Base-by-base conservation (phyloP, 2,113 vertebrate species). In the Columba livia region DNA sequence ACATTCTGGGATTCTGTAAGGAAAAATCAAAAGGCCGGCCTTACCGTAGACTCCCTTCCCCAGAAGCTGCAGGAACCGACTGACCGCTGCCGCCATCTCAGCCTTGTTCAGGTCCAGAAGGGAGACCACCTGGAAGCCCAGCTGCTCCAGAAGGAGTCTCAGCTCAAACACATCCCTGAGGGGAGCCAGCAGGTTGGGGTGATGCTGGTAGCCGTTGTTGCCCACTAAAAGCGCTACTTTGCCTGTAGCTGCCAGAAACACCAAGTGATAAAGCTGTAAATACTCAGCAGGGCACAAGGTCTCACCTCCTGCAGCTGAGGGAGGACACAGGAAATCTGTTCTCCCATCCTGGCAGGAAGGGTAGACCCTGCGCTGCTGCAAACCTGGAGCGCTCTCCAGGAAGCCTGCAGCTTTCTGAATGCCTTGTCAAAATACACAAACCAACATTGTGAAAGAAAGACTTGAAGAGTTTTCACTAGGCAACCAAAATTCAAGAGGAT, bases 201-300 rank as follows among this genome's bases (percentile, higher is more conserved):
- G 98, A 90, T 98, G 93, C 61, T 93, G 90, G 97, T 99, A 99
- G 94, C 96, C 96, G 79, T 99, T 96, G 95, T 99, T 99, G 83
- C 99, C 99, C 79, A 99, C 98, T 48, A 99, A 40, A 77, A 99
- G 97, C 1, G 99, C 99, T 47, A 99, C 98, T 96, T 99, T 99
- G 94, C 98, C 99, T 48, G 98, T 98, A 47, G 99, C 99, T 99
- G 53, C 61, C 8, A 54, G 15, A 74, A 89, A 90, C 40, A 88
- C 14, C 56, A 44, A 72, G 40, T 1, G 31, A 79, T 60, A 93
- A 85, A 82, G 38, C 29, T 65, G 67, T 71, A 47, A 92, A 56
- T 3, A 13, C 34, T 51, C 70, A 82, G 78, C 0, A 10, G 58
- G 34, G 79, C 26, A 48, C 12, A 47, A 92, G 23, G 28, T 29